These are phyloP conservation scores for Felis chaus DNA, from an alignment of 2,113 vertebrate genomes.

Conservation along the genomic window DNA sequence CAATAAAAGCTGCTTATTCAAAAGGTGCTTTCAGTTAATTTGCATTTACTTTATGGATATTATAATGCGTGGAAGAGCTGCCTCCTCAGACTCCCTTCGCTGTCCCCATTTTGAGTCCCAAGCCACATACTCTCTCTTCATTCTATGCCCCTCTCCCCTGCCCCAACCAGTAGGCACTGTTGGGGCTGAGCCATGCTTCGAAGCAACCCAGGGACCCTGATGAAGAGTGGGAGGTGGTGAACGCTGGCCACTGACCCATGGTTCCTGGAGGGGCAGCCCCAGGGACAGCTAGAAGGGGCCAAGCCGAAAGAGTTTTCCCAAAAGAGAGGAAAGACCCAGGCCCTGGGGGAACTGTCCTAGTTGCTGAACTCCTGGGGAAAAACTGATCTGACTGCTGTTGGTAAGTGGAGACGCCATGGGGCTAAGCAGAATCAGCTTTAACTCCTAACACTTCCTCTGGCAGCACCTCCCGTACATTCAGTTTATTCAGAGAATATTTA, in stretches of 20 bases:
- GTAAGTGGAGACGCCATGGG: neutral
- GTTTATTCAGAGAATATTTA: neutral
- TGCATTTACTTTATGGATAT: slow-evolving; percentile 42
- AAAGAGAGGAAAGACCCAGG: neutral
- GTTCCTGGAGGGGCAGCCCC: neutral
- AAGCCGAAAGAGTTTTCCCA: neutral
- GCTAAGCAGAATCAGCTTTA: neutral
- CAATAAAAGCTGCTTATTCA: slow-evolving; percentile 61
- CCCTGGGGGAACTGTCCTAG: neutral
- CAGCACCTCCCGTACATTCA: neutral
- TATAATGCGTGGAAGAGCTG: neutral
- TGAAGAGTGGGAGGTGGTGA: neutral
- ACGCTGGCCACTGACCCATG: neutral
- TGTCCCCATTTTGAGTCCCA: neutral
- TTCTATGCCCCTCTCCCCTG: neutral
- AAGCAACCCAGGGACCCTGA: neutral
- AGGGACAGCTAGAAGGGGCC: neutral
- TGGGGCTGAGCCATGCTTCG: neutral
- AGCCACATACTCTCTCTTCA: neutral
- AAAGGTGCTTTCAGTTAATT: slow-evolving; percentile 60
- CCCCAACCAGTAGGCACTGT: neutral
- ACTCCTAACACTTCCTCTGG: neutral
- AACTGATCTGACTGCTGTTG: neutral
- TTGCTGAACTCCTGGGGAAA: neutral
- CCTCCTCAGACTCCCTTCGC: neutral